Conservation (phyloP, 2,888 invertebrate genomes). For the Mycalesis mineus region DNA sequence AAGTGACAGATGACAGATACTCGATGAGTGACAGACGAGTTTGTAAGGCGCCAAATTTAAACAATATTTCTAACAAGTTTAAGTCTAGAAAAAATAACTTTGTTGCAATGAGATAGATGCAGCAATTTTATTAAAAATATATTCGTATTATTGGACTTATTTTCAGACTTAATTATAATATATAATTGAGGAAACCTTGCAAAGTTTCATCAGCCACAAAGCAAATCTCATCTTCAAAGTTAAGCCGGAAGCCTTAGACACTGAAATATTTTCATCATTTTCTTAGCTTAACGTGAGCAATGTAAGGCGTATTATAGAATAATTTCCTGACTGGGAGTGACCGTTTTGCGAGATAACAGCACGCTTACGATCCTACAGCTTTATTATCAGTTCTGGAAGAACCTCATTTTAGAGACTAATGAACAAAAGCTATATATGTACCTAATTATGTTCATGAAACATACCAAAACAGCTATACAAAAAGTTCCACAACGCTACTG, state of each 20-base stretch:
- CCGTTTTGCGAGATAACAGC: slow-evolving; percentile 20
- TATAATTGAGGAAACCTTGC: not conserved
- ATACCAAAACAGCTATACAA: no score
- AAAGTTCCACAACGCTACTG: no score
- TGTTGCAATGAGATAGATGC: no score
- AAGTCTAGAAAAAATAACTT: no score
- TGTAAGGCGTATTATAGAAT: slow-evolving; percentile 40
- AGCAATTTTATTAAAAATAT: no score
- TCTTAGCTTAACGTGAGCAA: slow-evolving; percentile 1
- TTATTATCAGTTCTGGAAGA: slow-evolving; percentile 1
- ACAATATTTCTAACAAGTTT: no score
- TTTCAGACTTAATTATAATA: not conserved
- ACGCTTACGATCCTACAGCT: not conserved
- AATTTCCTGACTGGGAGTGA: slow-evolving; percentile 63
- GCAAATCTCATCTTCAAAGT: not conserved
- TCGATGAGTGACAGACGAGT: no score
- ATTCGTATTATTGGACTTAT: no score
- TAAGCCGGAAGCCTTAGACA: not conserved
- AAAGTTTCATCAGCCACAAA: not conserved
- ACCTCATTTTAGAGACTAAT: slow-evolving; percentile 2
- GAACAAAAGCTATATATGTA: not conserved
- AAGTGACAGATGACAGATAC: no score
- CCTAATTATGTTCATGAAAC: not conserved
- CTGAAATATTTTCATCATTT: slow-evolving; percentile 5
- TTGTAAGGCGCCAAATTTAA: no score